These are phyloP conservation scores for Epinephelus lanceolatus DNA, from an alignment of 2,113 vertebrate genomes.

Conservation along the genomic window DNA sequence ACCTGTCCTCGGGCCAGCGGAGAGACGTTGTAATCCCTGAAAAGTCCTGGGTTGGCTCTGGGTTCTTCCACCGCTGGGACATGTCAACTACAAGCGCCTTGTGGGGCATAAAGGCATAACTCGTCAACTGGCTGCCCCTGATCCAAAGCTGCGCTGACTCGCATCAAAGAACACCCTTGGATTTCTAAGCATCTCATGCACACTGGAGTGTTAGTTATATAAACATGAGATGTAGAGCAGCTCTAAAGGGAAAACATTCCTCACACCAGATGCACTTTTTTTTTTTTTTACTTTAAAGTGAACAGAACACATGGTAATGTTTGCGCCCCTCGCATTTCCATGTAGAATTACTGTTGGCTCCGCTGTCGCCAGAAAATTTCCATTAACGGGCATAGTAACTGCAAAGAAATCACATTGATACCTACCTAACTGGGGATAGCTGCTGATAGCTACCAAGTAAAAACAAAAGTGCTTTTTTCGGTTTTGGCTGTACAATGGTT, in stretches of 20 bases:
- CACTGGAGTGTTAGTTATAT: constrained; percentile 4
- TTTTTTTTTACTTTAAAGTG: background rate
- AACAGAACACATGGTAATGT: too few species aligned
- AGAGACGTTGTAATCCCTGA: constrained; percentile 46
- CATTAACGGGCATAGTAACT: too few species aligned
- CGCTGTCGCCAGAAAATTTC: too few species aligned
- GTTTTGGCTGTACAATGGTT: too few species aligned
- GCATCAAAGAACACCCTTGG: constrained; percentile 32
- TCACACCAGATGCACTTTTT: background rate
- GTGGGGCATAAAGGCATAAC: constrained; percentile 11
- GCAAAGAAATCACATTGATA: too few species aligned
- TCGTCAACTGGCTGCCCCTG: constrained; percentile 25
- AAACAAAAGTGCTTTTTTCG: too few species aligned
- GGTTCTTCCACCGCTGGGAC: constrained; percentile 42
- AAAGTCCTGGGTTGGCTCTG: constrained; percentile 25
- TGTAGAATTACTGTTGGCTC: too few species aligned
- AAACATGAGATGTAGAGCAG: background rate
- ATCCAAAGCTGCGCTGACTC: constrained; percentile 29
- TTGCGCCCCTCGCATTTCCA: too few species aligned
- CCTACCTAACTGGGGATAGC: too few species aligned
- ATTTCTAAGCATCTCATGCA: constrained; percentile 11
- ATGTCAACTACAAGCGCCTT: constrained; percentile 27
- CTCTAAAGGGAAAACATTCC: background rate
- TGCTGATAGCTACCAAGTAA: too few species aligned
- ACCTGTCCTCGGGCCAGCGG: constrained; percentile 16